These are phyloP conservation scores for Antheraea pernyi DNA, from an alignment of 1,140 invertebrate species.

Conservation along the genomic window DNA sequence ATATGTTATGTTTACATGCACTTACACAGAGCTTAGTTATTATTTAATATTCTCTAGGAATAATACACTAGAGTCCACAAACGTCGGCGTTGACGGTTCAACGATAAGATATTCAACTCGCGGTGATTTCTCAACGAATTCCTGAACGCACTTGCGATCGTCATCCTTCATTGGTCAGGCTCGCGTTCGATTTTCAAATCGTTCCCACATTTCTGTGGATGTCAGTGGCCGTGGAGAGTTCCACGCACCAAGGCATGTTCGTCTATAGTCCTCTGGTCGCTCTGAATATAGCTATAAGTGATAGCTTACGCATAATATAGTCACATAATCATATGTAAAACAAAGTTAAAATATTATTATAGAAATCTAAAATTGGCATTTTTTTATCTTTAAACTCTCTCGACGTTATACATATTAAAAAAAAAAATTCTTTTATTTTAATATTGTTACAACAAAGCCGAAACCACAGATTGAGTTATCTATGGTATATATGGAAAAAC, in stretches of 20 bases:
- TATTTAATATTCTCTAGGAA: constrained; percentile 13
- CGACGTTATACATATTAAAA: no score
- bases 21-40: not conserved
- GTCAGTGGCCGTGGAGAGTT: not conserved
- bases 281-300: no score
- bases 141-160: constrained; percentile 66
- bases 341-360: no score
- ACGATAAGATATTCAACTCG: constrained; percentile 62
- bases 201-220: constrained; percentile 29
- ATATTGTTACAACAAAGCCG: no score
- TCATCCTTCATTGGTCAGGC: constrained; percentile 54
- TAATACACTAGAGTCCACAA: constrained; percentile 30
- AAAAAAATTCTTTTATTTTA: no score
- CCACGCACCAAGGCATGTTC: not conserved
- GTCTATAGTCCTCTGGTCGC: not conserved
- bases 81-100: constrained; percentile 33
- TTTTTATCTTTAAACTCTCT: no score
- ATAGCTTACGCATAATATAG: no score
- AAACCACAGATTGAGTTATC: no score
- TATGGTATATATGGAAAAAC: no score
- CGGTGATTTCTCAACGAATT: constrained; percentile 69
- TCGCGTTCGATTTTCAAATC: constrained; percentile 55
- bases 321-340: no score
- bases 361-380: no score
- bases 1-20: no score